Base-by-base conservation (phyloP, 2,113 vertebrate species). In the Hippocampus mohnikei region DNA sequence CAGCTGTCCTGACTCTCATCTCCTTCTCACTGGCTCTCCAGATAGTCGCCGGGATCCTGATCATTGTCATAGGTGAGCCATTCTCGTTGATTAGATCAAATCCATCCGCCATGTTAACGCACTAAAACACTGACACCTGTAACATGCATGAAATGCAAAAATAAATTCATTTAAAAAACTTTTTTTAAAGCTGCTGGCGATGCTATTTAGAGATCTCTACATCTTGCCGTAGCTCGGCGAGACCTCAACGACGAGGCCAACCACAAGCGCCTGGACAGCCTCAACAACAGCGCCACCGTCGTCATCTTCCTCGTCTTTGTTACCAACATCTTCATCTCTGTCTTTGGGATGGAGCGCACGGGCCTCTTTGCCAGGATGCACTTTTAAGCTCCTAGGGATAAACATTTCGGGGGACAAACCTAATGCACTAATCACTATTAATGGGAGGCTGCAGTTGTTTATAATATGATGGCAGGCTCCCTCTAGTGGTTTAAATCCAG, bases 271-370 rank as follows among this genome's bases (percentile, higher is more conserved):
- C 89, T 97, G 69, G 89, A 96, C 53, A 83, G 92, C 65, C 91
- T 95, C 85, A 96, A 96, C 91, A 96, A 96, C 0, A 27, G 78
- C 4, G 84, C 91, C 58, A 96, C 94, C 1, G 58, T 80, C 29
- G 73, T 96, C 52, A 92, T 97, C 80, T 95, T 95, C 85, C 70
- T 96, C 88, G 93, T 93, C 0, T 93, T 95, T 55, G 85, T 96
- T 77, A 81, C 94, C 91, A 97, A 96, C 72, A 88, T 97, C 86
- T 95, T 95, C 87, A 96, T 98, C 88, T 93, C 94, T 0, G 94
- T 94, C 9, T 94, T 98, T 0, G 95, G 95, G 12, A 94, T 95
- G 77, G 95, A 95, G 75, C 94, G 94, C 84, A 92, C 93, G 0
- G 94, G 92, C 29, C 91, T 94, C 40, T 92, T 92, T 86, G 86